Conservation (phyloP, 2,888 invertebrate genomes). For the Hylaea fasciaria region DNA sequence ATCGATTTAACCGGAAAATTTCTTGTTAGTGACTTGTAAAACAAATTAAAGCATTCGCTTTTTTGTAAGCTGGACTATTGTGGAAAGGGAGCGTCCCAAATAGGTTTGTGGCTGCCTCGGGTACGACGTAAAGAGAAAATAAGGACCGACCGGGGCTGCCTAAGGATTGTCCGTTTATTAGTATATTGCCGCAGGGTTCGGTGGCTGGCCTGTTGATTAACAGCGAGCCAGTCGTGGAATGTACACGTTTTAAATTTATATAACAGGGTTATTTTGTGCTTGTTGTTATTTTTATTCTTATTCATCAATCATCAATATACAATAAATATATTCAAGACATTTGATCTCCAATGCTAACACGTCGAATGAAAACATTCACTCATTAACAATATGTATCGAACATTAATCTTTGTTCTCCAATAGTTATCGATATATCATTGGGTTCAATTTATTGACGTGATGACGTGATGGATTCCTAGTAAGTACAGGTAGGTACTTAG, state of each 20-base stretch:
- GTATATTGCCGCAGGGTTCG: slow-evolving; percentile 2
- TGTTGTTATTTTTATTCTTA: background rate
- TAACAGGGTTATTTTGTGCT: background rate
- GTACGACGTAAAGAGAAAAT: slow-evolving; percentile 14
- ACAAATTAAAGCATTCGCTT: slow-evolving; percentile 22
- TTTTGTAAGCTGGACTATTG: slow-evolving; percentile 13
- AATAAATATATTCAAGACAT: too few relatives aligned
- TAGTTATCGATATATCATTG: too few relatives aligned
- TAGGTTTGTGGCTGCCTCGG: slow-evolving; percentile 16
- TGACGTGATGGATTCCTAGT: too few relatives aligned
- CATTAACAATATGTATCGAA: too few relatives aligned
- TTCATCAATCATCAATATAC: too few relatives aligned
- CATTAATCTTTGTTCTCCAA: too few relatives aligned
- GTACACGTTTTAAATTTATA: background rate
- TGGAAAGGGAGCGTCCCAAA: slow-evolving; percentile 5
- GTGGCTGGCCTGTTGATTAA: background rate
- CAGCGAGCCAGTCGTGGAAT: background rate
- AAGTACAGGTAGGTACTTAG: background rate
- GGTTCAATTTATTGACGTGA: too few relatives aligned
- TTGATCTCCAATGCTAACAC: too few relatives aligned
- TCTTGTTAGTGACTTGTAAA: slow-evolving; percentile 13
- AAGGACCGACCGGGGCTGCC: slow-evolving; percentile 6
- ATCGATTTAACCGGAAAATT: slow-evolving; percentile 19
- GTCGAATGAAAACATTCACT: too few relatives aligned
- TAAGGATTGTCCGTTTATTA: slow-evolving; percentile 12